A percentile compares a stretch with the other conserved stretches of the same genome.
Conservation (phyloP, 2,888 invertebrate genomes). For the Orthosia incerta region DNA sequence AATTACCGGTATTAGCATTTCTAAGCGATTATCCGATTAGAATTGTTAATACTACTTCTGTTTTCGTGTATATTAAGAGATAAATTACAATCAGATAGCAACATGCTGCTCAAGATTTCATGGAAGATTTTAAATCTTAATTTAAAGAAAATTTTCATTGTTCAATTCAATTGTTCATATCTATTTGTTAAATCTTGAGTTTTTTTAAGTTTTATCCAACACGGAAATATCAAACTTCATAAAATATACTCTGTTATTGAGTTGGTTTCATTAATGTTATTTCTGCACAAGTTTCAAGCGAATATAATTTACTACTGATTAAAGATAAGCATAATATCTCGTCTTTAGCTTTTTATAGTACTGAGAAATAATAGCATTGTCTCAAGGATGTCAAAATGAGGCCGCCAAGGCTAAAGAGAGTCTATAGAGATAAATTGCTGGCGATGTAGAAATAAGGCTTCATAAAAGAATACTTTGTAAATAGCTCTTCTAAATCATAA, state of each 20-base stretch:
- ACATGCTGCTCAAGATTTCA: background rate
- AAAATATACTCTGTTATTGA: background rate
- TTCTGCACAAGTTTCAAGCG: conserved; percentile 22
- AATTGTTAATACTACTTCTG: conserved; percentile 40
- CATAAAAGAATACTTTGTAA: background rate
- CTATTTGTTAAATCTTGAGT: background rate
- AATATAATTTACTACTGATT: conserved; percentile 25
- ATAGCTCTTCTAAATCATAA: background rate
- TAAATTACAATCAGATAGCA: conserved; percentile 19
- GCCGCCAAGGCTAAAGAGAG: conserved; percentile 2
- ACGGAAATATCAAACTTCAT: conserved; percentile 7
- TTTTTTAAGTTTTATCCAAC: background rate
- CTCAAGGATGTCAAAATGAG: conserved; percentile 44
- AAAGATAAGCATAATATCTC: conserved; percentile 24
- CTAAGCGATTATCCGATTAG: conserved; percentile 27
- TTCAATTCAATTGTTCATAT: too few relatives aligned
- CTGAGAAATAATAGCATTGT: conserved; percentile 39
- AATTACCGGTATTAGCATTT: conserved; percentile 41
- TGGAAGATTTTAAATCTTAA: background rate
- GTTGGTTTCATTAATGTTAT: background rate
- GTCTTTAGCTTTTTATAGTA: conserved; percentile 41
- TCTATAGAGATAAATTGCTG: conserved; percentile 6
- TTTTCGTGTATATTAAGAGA: conserved; percentile 6
- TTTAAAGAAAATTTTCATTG: background rate
- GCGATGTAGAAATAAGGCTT: conserved; percentile 12